A percentile compares a stretch with the other conserved stretches of the same genome.
These are phyloP conservation scores for Anthophora plumipes DNA, from an alignment of 2,888 invertebrate species.

Conservation along the genomic window DNA sequence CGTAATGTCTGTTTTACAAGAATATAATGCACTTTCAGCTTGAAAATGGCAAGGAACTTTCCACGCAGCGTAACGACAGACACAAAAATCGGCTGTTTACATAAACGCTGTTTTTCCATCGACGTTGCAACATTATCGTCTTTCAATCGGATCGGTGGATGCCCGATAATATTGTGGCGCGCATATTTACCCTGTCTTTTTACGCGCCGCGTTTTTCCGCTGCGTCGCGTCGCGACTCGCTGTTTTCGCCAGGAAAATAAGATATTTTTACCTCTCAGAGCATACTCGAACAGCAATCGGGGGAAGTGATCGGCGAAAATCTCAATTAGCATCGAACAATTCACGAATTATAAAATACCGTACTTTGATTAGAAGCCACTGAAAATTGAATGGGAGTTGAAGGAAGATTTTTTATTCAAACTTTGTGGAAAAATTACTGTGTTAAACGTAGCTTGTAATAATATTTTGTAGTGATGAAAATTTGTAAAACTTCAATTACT, in stretches of 20 bases:
- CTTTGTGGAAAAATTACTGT: too few species aligned
- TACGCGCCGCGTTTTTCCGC: neutral
- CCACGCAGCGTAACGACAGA: slow-evolving; percentile 38
- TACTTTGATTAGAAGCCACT: too few species aligned
- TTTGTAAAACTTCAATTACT: too few species aligned
- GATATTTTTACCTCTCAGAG: neutral
- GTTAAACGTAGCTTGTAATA: too few species aligned
- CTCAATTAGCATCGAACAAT: too few species aligned
- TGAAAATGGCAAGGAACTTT: slow-evolving; percentile 47
- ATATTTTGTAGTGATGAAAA: too few species aligned
- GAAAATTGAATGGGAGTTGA: too few species aligned
- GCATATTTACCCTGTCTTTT: slow-evolving; percentile 39
- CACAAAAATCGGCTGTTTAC: slow-evolving; percentile 59
- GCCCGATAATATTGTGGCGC: slow-evolving; percentile 52
- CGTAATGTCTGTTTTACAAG: neutral
- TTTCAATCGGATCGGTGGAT: slow-evolving; percentile 52
- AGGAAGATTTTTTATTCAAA: too few species aligned
- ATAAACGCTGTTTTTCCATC: slow-evolving; percentile 46
- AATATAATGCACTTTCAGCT: neutral
- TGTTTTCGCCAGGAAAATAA: slow-evolving; percentile 18
- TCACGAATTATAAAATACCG: too few species aligned
- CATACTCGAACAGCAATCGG: neutral
- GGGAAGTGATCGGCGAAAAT: neutral
- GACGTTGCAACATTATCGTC: slow-evolving; percentile 45
- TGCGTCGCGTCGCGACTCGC: neutral